phyloP scores from a whole-genome alignment of 2,888 invertebrate genomes.

The Pseudoips prasinana region DNA sequence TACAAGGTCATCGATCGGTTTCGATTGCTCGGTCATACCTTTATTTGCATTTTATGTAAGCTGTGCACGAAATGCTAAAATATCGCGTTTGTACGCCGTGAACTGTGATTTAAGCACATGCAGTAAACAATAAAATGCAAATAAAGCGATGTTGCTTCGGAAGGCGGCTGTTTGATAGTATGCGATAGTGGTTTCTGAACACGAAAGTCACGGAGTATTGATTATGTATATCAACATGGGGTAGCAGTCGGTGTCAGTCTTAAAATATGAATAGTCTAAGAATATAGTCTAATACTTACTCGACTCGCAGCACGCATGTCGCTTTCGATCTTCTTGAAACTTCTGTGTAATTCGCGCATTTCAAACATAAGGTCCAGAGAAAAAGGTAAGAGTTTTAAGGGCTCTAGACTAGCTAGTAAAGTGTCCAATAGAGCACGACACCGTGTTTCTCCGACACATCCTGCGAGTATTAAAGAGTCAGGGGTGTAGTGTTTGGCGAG shows the following conservation, averaged over 20 bases:
- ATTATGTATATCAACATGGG: conserved; percentile 33
- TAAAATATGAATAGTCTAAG: conserved; percentile 22
- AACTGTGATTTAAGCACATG: conserved; percentile 75
- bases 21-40: conserved; percentile 49
- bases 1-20: conserved; percentile 44
- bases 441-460: conserved; percentile 79
- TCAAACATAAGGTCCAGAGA: conserved; percentile 91
- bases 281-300: conserved; percentile 48
- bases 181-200: conserved; percentile 50
- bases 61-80: conserved; percentile 71
- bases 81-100: conserved; percentile 59
- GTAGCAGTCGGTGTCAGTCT: conserved; percentile 20
- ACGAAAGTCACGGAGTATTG: conserved; percentile 44
- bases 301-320: conserved; percentile 78
- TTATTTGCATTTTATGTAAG: conserved; percentile 81
- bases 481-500: conserved; percentile 90
- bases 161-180: conserved; percentile 53
- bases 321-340: conserved; percentile 86
- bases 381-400: conserved; percentile 90
- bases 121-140: conserved; percentile 80
- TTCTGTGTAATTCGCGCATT: conserved; percentile 88
- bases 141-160: conserved; percentile 70
- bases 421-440: conserved; percentile 86
- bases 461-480: conserved; percentile 87
- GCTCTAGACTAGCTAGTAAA: conserved; percentile 89